Evolutionary conservation across 2,113 vertebrate genomes (phyloP), one percentile per base, ranked within the genome.

Genomic region (Kobus ellipsiprymnus): DNA sequence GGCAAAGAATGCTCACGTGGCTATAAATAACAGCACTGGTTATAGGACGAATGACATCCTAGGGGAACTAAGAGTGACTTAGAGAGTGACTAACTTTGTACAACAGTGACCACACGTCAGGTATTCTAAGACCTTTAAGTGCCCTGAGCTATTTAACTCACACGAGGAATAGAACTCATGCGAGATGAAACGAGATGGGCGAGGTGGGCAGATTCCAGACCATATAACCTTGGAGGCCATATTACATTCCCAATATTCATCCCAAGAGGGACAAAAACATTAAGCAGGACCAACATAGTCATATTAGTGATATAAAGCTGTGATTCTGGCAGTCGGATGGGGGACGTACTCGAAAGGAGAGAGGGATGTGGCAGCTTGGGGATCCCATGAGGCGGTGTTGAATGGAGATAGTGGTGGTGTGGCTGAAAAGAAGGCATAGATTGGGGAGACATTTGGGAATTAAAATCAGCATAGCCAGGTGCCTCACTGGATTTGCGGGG

Each of bases 91-190:
- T 44, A 13, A 3, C 21, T 67, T 4, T 1, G 2, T 3, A 14
- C 46, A 50, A 7, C 10, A 27, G 23, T 25, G 17, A 19, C 36
- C 87, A 16, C 0, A 5, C 1, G 7, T 48, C 83, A 52, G 48
- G 40, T 27, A 10, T 1, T 29, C 85, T 14, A 3, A 29, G 84
- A 54, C 4, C 33, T 13, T 23, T 0, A 48, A 55, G 71, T 4
- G 1, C 60, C 7, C 11, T 13, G 80, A 77, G 25, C 30, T 2
- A 21, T 7, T 62, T 25, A 48, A 77, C n/a, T 17, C 4, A 2
- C 0, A 0, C 16, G 2, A 12, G 36, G 40, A 57, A 82, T 1
- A 7, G 30, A 82, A 82, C 11, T 54, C 50, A 16, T 0, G 0
- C 0, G 14, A 14, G 27, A 23, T 3, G 29, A 27, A 30, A 25